Evolutionary conservation across 2,797 vertebrate genomes (phyloP).

Genomic region (Taeniopygia guttata): DNA sequence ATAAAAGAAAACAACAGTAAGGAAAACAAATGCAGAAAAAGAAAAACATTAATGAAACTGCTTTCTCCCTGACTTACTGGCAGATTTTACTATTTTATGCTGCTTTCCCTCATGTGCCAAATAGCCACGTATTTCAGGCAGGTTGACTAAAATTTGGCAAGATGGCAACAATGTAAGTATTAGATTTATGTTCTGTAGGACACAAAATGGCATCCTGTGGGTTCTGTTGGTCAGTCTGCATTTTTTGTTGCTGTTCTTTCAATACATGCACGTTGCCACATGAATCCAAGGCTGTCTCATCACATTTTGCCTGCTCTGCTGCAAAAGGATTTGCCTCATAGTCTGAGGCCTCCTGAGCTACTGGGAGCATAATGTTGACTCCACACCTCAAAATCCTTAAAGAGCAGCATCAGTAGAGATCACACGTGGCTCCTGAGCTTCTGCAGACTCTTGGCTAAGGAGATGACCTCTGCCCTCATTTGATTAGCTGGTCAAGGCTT

Average conservation of each 20-base stretch:
- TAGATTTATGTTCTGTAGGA: background rate
- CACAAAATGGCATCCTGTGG: background rate
- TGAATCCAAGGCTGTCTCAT: background rate
- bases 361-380: background rate
- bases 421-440: background rate
- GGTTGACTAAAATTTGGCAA: background rate
- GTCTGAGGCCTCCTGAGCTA: background rate
- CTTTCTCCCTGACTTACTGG: background rate
- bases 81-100: background rate
- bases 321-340: background rate
- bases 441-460: background rate
- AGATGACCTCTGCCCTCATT: background rate
- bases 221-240: background rate
- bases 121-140: background rate
- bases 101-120: background rate
- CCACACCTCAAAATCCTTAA: background rate
- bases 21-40: background rate
- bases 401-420: background rate
- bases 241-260: background rate
- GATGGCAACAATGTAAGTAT: background rate
- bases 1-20: background rate
- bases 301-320: background rate
- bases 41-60: background rate
- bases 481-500: background rate
- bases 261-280: fast-evolving